phyloP scores from a whole-genome alignment of 2,113 vertebrate species.

The Eidolon helvum region DNA sequence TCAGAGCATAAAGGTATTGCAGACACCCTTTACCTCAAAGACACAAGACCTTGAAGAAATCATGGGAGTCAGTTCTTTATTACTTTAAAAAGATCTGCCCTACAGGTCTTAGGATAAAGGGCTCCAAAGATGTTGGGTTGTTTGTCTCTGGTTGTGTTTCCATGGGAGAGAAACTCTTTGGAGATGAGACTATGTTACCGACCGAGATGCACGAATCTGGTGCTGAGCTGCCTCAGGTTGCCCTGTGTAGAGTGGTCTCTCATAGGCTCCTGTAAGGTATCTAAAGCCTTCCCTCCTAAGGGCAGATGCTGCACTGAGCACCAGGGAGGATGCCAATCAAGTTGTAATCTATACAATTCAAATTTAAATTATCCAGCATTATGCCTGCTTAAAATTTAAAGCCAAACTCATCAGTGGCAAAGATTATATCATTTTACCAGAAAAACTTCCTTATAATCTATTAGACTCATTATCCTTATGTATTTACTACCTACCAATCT shows the following conservation, averaged over 20 bases:
- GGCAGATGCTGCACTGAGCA: neutral
- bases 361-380: neutral
- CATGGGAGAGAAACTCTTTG: neutral
- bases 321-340: neutral
- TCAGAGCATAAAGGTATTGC: neutral
- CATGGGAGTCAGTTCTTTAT: neutral
- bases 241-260: neutral
- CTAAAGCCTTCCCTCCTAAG: neutral
- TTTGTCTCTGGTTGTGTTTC: neutral
- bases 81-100: neutral
- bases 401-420: neutral
- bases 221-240: neutral
- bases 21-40: neutral
- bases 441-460: neutral
- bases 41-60: neutral
- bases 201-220: neutral
- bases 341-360: neutral
- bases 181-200: neutral
- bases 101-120: neutral
- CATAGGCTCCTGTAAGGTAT: neutral
- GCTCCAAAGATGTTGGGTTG: neutral
- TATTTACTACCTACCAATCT: neutral
- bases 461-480: neutral
- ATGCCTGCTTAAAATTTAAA: constrained; percentile 18
- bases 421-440: neutral